These are phyloP conservation scores for Typhlichthys subterraneus DNA, from an alignment of 2,797 vertebrate genomes.

Conservation along the genomic window DNA sequence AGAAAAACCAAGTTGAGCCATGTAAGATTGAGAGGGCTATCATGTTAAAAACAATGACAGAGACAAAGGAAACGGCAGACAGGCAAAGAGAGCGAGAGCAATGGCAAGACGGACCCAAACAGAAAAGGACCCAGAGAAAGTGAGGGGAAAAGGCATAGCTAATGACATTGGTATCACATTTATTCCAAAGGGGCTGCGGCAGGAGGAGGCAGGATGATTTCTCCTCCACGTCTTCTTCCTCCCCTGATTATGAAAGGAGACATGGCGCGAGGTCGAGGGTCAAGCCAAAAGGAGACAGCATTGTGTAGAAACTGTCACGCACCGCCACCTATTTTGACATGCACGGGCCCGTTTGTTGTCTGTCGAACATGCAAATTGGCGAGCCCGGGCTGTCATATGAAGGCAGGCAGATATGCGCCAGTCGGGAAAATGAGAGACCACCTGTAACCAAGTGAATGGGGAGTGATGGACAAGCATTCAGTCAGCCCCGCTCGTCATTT, in stretches of 20 bases:
- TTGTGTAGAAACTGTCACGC: conserved; percentile 99
- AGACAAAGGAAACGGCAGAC: conserved; percentile 13
- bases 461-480: conserved; percentile 99
- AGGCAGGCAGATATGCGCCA: conserved; percentile 91
- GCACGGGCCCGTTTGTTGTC: conserved; percentile 99
- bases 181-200: conserved; percentile 86
- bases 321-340: conserved; percentile 99
- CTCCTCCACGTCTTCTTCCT: conserved; percentile 80
- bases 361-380: conserved; percentile 99
- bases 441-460: conserved; percentile 98
- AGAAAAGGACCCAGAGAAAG: conserved; percentile 43
- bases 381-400: conserved; percentile 94
- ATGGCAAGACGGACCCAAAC: conserved; percentile 60
- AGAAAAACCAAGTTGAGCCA: conserved; percentile 63
- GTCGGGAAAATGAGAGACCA: conserved; percentile 98
- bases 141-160: conserved; percentile 77
- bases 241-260: conserved; percentile 95
- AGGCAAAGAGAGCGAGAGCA: conserved; percentile 42
- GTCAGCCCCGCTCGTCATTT: conserved; percentile 85
- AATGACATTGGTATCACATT: conserved; percentile 95
- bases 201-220: conserved; percentile 79
- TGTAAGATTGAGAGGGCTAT: conserved; percentile 65
- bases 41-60: conserved; percentile 73
- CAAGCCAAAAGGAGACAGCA: conserved; percentile 97
- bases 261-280: conserved; percentile 95